Evolutionary conservation across 2,888 invertebrate genomes (phyloP).

Genomic region (Capitulum mitella): DNA sequence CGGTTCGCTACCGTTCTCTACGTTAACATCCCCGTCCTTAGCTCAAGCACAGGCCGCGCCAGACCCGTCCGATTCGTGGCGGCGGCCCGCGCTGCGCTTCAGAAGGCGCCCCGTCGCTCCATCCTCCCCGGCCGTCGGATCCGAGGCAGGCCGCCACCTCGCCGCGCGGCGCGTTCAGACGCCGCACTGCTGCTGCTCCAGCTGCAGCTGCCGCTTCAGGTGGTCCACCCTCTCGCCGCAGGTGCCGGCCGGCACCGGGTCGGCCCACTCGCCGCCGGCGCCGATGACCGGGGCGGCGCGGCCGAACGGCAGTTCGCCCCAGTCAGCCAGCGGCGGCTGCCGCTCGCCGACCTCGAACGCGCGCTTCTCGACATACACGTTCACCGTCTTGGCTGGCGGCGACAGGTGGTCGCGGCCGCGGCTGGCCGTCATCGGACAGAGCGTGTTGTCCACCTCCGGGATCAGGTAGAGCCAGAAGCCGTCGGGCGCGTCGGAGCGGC

Average conservation of each 20-base stretch:
- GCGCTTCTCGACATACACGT: background rate
- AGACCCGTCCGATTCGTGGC: no score
- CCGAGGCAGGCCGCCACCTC: no score
- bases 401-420: background rate
- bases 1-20: no score
- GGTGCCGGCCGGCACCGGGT: background rate
- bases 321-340: background rate
- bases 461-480: constrained; percentile 19
- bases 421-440: background rate
- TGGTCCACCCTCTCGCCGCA: background rate
- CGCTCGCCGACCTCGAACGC: background rate
- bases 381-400: background rate
- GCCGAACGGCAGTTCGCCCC: background rate
- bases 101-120: no score
- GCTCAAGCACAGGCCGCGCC: no score
- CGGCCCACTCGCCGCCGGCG: background rate
- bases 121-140: no score
- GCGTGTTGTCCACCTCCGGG: background rate
- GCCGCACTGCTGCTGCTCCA: background rate
- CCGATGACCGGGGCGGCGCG: background rate
- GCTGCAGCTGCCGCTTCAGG: background rate
- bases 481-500: constrained; percentile 5
- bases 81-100: no score
- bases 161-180: no score
- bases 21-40: no score